Percentiles rank a stretch among this genome's conserved stretches.
Evolutionary conservation across 2,113 vertebrate species (phyloP).

Genomic region (Planiliza haematocheilus): DNA sequence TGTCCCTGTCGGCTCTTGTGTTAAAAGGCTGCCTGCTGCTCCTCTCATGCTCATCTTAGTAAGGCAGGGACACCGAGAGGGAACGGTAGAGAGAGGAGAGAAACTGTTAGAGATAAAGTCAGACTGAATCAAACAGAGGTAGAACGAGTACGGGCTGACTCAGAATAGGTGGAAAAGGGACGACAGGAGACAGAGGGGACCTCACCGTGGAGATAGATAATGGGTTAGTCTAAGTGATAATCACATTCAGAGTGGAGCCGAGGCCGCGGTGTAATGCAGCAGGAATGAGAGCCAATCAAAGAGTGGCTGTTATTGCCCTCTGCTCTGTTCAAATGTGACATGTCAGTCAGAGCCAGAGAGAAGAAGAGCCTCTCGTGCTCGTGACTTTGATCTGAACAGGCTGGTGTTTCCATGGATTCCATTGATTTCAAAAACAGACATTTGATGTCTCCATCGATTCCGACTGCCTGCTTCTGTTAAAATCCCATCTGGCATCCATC

Average conservation of each 20-base stretch:
- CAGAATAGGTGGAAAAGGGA: slow-evolving; percentile 31
- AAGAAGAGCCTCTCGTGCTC: slow-evolving; percentile 13
- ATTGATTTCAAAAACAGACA: slow-evolving; percentile 57
- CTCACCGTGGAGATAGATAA: slow-evolving; percentile 52
- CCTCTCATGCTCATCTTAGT: slow-evolving; percentile 35
- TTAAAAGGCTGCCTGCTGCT: slow-evolving; percentile 47
- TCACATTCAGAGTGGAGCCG: slow-evolving; percentile 45
- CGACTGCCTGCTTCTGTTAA: slow-evolving; percentile 21
- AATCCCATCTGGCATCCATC: slow-evolving; percentile 47
- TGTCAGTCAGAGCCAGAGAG: slow-evolving; percentile 41
- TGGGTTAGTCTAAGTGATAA: slow-evolving; percentile 52
- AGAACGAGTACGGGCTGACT: slow-evolving; percentile 7
- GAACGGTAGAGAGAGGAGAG: slow-evolving; percentile 7
- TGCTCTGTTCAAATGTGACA: slow-evolving; percentile 42
- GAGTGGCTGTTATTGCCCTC: slow-evolving; percentile 22
- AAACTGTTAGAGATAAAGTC: slow-evolving; percentile 30
- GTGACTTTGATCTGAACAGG: slow-evolving; percentile 18
- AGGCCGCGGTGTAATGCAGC: slow-evolving; percentile 30
- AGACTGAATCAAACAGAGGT: slow-evolving; percentile 36
- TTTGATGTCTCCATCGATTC: slow-evolving; percentile 53
- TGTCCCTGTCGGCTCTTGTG: slow-evolving; percentile 42
- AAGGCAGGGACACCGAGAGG: not conserved
- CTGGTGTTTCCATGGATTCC: slow-evolving; percentile 37
- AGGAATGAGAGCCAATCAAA: slow-evolving; percentile 49
- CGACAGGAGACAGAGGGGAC: slow-evolving; percentile 22